Conservation (phyloP, 2,113 vertebrate genomes). For the Urocynchramus pylzowi region DNA sequence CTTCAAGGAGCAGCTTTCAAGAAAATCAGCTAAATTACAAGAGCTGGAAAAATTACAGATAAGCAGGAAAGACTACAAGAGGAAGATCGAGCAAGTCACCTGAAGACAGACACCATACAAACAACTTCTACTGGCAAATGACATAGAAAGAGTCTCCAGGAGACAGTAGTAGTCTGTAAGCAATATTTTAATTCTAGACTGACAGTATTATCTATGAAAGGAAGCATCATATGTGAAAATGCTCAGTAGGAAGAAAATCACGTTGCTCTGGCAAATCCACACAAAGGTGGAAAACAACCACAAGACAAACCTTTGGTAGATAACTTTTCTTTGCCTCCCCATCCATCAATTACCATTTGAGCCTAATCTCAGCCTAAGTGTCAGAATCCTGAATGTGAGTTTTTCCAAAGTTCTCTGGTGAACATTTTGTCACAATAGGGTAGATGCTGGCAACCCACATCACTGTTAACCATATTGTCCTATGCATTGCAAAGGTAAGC, state of each 20-base stretch:
- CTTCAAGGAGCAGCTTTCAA: constrained; percentile 44
- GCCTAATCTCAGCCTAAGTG: constrained; percentile 38
- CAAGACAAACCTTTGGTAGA: neutral
- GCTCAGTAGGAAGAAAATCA: neutral
- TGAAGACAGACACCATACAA: neutral
- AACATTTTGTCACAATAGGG: neutral
- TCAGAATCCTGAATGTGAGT: constrained; percentile 58
- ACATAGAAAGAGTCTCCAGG: neutral
- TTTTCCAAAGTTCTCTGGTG: constrained; percentile 34
- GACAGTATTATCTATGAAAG: constrained; percentile 12
- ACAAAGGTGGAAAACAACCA: neutral
- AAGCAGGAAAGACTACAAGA: neutral
- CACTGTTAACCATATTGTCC: neutral
- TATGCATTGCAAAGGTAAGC: neutral
- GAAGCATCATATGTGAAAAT: neutral
- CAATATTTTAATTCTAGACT: constrained; percentile 68
- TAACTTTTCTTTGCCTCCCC: constrained; percentile 45
- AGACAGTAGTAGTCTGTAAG: constrained; percentile 49
- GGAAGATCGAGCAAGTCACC: neutral
- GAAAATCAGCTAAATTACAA: neutral
- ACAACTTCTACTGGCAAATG: neutral
- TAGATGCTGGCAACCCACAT: neutral
- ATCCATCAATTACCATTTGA: constrained; percentile 48
- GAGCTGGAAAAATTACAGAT: neutral
- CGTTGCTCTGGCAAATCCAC: constrained; percentile 14